Conservation (phyloP, 1,140 invertebrate species). For the Paracyclopina nana region DNA sequence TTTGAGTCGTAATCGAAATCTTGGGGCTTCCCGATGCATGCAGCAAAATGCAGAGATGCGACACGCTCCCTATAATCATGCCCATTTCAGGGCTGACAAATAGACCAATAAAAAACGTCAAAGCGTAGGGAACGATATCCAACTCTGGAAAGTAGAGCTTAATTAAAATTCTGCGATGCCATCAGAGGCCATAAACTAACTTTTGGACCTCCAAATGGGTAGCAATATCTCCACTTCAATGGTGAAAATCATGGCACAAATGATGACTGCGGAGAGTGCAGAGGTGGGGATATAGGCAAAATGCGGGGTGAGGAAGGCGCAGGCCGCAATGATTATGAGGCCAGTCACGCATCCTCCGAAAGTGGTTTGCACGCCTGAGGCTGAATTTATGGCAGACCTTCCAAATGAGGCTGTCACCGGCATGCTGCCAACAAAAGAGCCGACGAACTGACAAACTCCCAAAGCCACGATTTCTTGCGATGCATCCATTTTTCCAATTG, state of each 20-base stretch:
- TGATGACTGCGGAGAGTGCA: conserved; percentile 29
- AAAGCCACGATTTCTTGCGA: conserved; percentile 51
- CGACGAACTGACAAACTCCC: conserved; percentile 47
- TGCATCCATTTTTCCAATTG: conserved; percentile 32
- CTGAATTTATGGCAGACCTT: conserved; percentile 50
- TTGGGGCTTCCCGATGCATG: not conserved
- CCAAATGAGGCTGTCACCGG: conserved; percentile 58
- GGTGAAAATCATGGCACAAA: conserved; percentile 29
- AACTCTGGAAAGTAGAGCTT: conserved; percentile 7
- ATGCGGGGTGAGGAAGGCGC: conserved; percentile 26
- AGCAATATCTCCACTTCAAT: conserved; percentile 21
- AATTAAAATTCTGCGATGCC: not conserved
- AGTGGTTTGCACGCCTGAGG: conserved; percentile 61
- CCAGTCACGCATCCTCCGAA: conserved; percentile 62
- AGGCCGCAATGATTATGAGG: conserved; percentile 25
- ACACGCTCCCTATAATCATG: conserved; percentile 3
- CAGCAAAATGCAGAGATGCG: conserved; percentile 6
- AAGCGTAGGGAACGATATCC: conserved; percentile 6
- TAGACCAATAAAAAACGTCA: conserved; percentile 12
- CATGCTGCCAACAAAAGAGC: conserved; percentile 49
- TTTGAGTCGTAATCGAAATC: not conserved
- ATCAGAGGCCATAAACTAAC: not conserved
- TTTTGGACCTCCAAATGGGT: conserved; percentile 5
- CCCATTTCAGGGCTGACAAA: conserved; percentile 3
- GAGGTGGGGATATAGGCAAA: conserved; percentile 29